Evolutionary conservation across 2,888 invertebrate genomes (phyloP), one percentile per base, ranked within the genome.

Genomic region (Bunonema sp.): DNA sequence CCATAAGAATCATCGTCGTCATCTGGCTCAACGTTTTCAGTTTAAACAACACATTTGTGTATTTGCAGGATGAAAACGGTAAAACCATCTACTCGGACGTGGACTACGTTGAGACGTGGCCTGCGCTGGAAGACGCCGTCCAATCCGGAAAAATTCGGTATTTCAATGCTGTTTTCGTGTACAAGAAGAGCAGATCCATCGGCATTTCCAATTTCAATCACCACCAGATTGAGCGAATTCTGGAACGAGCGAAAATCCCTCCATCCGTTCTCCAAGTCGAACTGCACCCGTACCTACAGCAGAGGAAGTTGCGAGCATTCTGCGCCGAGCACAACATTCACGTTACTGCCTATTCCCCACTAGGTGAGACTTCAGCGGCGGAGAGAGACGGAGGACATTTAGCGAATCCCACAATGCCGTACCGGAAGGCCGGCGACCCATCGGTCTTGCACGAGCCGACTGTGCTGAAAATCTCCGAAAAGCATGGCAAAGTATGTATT

Each of bases 211-310:
- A 68, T 49, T 63, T 63, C 53, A 56, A 51, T 28, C 50, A 42
- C 38, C 42, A 48, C 15, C 62, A 62, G 41, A 52, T 62, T 37
- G 70, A 75, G 40, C 75, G 79, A 41, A 70, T 87, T 41, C 62
- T 79, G 30, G 72, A 76, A 20, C 74, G 73, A 33, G 76, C 78
- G 2, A 73, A 70, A 38, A 75, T 82, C 39, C 77, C 76, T 46
- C 83, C 80, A 30, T 76, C 79, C 37, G 73, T 71, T 69, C 65
- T 79, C 41, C 65, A 67, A 50, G 76, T 85, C 39, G 85, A 86
- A 68, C 72, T 82, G 24, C 82, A 85, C 61, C 77, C 80, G 20
- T 79, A 82, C 55, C 79, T 81, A 59, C 84, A 83, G 69, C 82
- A 82, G 70, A 69, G 74, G 24, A 74, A 77, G 18, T 68, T 82